Conservation (phyloP, 2,888 invertebrate species). For the Diogma glabrata region DNA sequence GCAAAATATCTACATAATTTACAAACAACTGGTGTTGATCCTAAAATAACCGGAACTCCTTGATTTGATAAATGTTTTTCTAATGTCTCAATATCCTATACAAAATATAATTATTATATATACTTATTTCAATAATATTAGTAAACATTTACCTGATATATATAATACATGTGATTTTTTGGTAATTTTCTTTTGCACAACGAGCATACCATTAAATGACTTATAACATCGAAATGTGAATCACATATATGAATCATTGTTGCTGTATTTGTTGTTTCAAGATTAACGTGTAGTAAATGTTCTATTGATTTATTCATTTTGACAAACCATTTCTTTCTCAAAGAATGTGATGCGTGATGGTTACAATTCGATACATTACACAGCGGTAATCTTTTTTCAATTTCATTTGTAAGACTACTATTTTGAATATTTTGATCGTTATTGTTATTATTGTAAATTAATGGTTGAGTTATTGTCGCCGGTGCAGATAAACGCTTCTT, state of each 20-base stretch:
- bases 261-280: constrained; percentile 45
- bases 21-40: constrained; percentile 61
- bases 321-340: constrained; percentile 60
- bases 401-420: constrained; percentile 11
- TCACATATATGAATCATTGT: constrained; percentile 52
- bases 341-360: constrained; percentile 47
- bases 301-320: constrained; percentile 57
- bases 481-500: constrained; percentile 41
- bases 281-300: constrained; percentile 48
- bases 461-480: constrained; percentile 17
- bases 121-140: not conserved
- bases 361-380: constrained; percentile 57
- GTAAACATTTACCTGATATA: constrained; percentile 41
- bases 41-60: constrained; percentile 55
- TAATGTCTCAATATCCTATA: constrained; percentile 42
- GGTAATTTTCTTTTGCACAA: constrained; percentile 65
- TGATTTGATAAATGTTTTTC: constrained; percentile 47
- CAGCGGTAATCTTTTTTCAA: constrained; percentile 13
- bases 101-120: not conserved
- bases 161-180: constrained; percentile 63
- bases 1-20: constrained; percentile 72
- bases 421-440: constrained; percentile 16
- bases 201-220: constrained; percentile 62
- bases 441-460: too few species aligned
- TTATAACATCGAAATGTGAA: constrained; percentile 56